Evolutionary conservation across 92 coral and sea anemone genomes (phyloP).

Genomic region (Isaurus tuberculatus): DNA sequence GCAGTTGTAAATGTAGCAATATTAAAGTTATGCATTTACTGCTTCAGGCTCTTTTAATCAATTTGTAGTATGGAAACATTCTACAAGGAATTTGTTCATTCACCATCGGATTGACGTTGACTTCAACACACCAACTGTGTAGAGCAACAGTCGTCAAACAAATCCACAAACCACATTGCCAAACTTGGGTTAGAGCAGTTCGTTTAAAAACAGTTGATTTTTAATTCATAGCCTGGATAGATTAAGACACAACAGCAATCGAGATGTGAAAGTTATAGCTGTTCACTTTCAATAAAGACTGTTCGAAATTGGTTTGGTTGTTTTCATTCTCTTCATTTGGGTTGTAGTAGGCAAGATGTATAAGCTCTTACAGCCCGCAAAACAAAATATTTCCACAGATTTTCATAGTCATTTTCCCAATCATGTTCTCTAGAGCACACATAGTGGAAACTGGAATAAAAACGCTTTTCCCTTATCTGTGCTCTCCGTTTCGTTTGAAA

Average conservation of each 20-base stretch:
- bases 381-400: not conserved
- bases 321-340: not conserved
- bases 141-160: not conserved
- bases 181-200: not conserved
- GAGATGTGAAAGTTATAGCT: not conserved
- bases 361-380: constrained; percentile 4
- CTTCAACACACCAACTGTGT: constrained; percentile 8
- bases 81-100: not conserved
- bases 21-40: not conserved
- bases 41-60: not conserved
- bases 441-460: not conserved
- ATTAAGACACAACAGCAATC: not conserved
- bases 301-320: not conserved
- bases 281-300: constrained; percentile 14
- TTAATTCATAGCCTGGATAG: not conserved
- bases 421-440: constrained; percentile 8
- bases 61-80: not conserved
- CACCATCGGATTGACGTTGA: not conserved
- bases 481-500: too few species aligned
- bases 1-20: not conserved
- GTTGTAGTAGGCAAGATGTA: not conserved
- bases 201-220: not conserved
- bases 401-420: not conserved
- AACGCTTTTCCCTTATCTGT: constrained; percentile 1
- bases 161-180: not conserved